Conservation (phyloP, 2,888 invertebrate genomes). For the Lydus trimaculatus region DNA sequence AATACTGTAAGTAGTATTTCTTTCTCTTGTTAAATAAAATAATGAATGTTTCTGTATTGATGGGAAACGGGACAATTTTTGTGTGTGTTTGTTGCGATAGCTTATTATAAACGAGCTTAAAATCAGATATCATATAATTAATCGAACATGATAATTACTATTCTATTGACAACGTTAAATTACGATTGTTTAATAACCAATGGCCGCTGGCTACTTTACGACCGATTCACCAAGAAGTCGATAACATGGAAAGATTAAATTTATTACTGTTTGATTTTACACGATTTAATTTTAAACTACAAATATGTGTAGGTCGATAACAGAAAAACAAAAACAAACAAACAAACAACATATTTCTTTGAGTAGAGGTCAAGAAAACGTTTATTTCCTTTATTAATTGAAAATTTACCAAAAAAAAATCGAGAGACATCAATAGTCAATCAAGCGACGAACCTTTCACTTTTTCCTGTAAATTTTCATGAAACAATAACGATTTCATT, state of each 20-base stretch:
- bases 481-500: background rate
- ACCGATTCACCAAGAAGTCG: constrained; percentile 36
- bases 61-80: background rate
- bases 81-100: background rate
- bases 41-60: constrained; percentile 2
- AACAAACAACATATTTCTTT: background rate
- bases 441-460: constrained; percentile 11
- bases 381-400: background rate
- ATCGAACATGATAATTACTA: constrained; percentile 56
- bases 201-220: constrained; percentile 36
- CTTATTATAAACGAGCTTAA: constrained; percentile 35
- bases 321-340: background rate
- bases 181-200: constrained; percentile 47
- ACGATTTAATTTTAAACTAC: constrained; percentile 31
- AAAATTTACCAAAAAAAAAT: background rate
- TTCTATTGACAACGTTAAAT: constrained; percentile 53
- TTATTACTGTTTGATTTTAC: constrained; percentile 35
- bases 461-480: background rate
- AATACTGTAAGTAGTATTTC: constrained; percentile 56
- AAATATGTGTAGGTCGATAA: constrained; percentile 21
- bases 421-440: background rate
- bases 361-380: background rate
- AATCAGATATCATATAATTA: constrained; percentile 48
- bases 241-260: constrained; percentile 35
- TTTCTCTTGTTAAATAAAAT: background rate